phyloP scores from a whole-genome alignment of 2,113 vertebrate species.

The Semnopithecus entellus region DNA sequence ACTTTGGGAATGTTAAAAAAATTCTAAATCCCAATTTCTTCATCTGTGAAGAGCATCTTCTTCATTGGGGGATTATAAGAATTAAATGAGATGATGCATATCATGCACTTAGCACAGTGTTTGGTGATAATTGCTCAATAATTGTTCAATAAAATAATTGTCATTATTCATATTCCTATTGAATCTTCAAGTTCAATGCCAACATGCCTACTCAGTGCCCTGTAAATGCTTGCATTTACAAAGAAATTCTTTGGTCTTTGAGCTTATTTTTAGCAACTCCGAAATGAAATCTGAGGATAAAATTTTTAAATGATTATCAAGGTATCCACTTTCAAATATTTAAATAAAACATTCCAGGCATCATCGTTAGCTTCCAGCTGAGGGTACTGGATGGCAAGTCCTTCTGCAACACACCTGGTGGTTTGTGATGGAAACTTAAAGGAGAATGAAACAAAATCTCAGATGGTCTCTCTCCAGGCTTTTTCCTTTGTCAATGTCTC shows the following conservation, averaged over 20 bases:
- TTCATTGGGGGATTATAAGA: neutral
- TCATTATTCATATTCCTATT: neutral
- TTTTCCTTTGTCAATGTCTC: neutral
- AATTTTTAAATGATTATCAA: neutral
- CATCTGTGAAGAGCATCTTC: neutral
- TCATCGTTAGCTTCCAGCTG: neutral
- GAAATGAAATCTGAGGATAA: constrained; percentile 16
- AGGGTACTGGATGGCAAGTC: neutral
- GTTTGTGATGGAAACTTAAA: neutral
- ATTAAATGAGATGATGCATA: neutral
- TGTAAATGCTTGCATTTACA: neutral
- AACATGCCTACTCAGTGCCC: neutral
- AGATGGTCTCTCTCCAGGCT: neutral
- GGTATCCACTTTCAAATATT: neutral
- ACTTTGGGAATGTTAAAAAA: neutral
- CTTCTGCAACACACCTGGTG: neutral
- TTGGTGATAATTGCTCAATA: neutral
- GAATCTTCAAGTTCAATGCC: neutral
- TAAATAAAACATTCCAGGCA: neutral
- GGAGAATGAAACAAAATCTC: neutral
- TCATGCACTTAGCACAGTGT: neutral
- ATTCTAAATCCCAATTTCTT: neutral
- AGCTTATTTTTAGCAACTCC: neutral
- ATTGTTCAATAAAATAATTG: neutral
- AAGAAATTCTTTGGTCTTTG: neutral